phyloP scores from a whole-genome alignment of 2,113 vertebrate species.

The Heliornis fulica region DNA sequence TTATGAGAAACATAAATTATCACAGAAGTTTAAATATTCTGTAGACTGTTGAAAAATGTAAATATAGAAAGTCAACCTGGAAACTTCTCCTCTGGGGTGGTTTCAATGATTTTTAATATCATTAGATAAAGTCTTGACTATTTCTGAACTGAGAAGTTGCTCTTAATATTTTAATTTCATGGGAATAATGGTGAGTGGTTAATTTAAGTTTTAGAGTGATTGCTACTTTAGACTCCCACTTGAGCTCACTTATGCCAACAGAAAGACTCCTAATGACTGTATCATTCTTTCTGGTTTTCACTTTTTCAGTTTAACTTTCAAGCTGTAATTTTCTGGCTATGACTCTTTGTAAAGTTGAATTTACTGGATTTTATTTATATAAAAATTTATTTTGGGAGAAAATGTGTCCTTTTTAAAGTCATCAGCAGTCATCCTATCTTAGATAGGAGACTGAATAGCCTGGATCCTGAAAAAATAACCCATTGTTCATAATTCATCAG shows the following conservation, averaged over 20 bases:
- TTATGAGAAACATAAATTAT: too few species aligned
- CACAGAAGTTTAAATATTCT: background rate
- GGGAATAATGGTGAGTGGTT: background rate
- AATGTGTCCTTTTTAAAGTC: background rate
- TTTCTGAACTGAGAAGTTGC: background rate
- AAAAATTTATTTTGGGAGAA: background rate
- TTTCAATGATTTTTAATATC: background rate
- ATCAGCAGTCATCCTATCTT: background rate
- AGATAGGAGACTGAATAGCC: background rate
- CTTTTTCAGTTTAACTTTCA: background rate
- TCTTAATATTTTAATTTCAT: conserved; percentile 31
- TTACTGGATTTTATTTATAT: background rate
- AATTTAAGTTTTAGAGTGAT: background rate
- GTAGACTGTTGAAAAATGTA: background rate
- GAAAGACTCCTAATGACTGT: background rate
- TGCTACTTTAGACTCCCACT: background rate
- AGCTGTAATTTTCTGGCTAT: background rate
- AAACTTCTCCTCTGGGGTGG: background rate
- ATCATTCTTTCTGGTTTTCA: background rate
- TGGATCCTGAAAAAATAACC: background rate
- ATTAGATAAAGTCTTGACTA: background rate
- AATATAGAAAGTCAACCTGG: background rate
- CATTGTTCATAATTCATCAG: background rate
- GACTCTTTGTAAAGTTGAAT: background rate
- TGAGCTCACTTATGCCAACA: background rate